phyloP scores from a whole-genome alignment of 2,797 vertebrate species.

The Geotrypetes seraphini region DNA sequence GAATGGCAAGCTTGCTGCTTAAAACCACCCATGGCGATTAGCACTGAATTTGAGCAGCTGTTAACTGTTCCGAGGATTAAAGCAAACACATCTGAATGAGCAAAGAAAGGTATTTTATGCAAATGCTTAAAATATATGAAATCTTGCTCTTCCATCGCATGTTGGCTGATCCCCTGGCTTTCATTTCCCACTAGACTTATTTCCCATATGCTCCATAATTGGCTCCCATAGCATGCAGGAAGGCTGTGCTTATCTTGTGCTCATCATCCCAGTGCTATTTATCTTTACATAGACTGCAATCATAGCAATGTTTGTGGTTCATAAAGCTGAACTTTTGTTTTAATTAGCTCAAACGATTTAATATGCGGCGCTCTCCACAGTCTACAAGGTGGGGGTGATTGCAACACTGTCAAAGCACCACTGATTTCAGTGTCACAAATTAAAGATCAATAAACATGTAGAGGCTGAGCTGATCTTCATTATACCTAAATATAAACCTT shows the following conservation, averaged over 20 bases:
- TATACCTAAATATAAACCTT: too few relatives aligned
- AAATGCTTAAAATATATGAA: slow-evolving; percentile 4
- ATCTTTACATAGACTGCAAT: too few relatives aligned
- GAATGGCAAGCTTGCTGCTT: slow-evolving; percentile 3
- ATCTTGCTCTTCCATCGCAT: neutral
- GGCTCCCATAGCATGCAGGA: neutral
- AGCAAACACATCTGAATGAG: slow-evolving; percentile 23
- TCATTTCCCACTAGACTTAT: neutral
- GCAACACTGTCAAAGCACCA: too few relatives aligned
- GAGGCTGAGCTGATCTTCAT: too few relatives aligned
- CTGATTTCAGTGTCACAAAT: too few relatives aligned
- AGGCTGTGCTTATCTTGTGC: neutral
- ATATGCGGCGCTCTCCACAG: too few relatives aligned
- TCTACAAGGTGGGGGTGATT: too few relatives aligned
- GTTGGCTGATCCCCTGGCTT: neutral
- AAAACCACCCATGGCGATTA: slow-evolving; percentile 6
- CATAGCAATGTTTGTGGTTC: too few relatives aligned
- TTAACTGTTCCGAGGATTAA: slow-evolving; percentile 7
- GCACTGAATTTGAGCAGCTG: slow-evolving; percentile 20
- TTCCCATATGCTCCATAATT: neutral
- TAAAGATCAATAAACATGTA: too few relatives aligned
- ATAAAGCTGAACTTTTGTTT: too few relatives aligned
- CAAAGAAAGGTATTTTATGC: neutral
- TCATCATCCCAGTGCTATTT: too few relatives aligned
- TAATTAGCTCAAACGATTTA: too few relatives aligned